Percentiles rank a stretch among this genome's conserved stretches.
These are phyloP conservation scores for Caenorhabditis afra DNA, from an alignment of 2,888 invertebrate genomes.

Conservation along the genomic window DNA sequence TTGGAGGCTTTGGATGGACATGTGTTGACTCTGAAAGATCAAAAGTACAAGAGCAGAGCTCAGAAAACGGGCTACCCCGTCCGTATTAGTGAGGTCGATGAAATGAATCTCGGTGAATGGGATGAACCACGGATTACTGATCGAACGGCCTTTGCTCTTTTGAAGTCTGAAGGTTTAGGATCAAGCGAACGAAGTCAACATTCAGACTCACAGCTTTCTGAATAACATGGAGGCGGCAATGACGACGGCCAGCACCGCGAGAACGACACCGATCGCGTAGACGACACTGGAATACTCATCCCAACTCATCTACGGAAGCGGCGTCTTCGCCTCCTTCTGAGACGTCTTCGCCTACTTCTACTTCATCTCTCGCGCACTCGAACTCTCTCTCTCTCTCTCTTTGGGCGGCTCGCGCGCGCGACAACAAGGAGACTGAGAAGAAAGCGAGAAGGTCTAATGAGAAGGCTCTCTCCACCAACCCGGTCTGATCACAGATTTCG, in stretches of 20 bases:
- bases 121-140: slow-evolving; percentile 76
- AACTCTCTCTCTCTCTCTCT: not conserved
- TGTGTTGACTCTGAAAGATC: slow-evolving; percentile 65
- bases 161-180: slow-evolving; percentile 1
- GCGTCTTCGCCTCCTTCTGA: not conserved
- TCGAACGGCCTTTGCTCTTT: slow-evolving; percentile 60
- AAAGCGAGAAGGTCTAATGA: slow-evolving; percentile 27
- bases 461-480: slow-evolving; percentile 44
- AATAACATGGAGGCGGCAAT: slow-evolving; percentile 66
- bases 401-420: not conserved
- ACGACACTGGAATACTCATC: slow-evolving; percentile 44
- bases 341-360: not conserved
- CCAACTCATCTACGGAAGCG: slow-evolving; percentile 6
- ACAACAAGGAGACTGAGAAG: slow-evolving; percentile 6
- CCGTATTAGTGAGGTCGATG: slow-evolving; percentile 65
- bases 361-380: not conserved
- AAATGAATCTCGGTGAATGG: slow-evolving; percentile 64
- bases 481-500: slow-evolving; percentile 76
- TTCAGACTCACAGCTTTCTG: slow-evolving; percentile 65
- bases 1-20: slow-evolving; percentile 74
- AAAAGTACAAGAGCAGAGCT: not conserved
- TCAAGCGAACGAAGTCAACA: not conserved
- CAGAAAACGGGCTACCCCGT: slow-evolving; percentile 25
- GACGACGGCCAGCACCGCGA: slow-evolving; percentile 63
- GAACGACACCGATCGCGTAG: slow-evolving; percentile 62